A percentile compares a stretch with the other conserved stretches of the same genome.
Conservation (phyloP, 2,888 invertebrate species). For the Alitta virens region DNA sequence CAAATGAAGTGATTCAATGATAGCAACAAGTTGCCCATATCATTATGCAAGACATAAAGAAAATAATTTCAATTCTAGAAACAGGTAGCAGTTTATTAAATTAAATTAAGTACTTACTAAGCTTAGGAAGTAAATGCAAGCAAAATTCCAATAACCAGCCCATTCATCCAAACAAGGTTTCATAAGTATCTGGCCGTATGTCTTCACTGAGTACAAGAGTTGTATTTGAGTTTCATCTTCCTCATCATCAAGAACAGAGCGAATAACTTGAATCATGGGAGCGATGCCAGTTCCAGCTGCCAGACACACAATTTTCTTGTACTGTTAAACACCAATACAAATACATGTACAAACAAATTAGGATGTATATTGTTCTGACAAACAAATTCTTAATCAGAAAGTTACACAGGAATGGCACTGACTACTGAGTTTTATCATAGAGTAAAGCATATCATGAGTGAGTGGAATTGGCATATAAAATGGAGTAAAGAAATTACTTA, state of each 20-base stretch:
- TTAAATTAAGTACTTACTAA: background rate
- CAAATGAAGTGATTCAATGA: background rate
- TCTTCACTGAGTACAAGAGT: constrained; percentile 67
- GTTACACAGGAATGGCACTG: no score
- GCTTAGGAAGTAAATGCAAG: constrained; percentile 65
- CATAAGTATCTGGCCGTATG: constrained; percentile 64
- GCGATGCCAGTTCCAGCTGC: constrained; percentile 77
- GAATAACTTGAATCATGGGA: constrained; percentile 68
- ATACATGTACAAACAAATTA: no score
- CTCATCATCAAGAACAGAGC: constrained; percentile 66
- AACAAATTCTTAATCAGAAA: no score
- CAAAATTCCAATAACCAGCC: constrained; percentile 73
- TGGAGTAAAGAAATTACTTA: no score
- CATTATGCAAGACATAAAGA: background rate
- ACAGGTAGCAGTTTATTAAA: no score
- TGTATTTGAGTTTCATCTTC: constrained; percentile 67
- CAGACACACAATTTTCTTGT: constrained; percentile 54
- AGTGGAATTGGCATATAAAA: no score
- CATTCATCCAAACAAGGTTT: constrained; percentile 65
- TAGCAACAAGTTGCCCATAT: background rate
- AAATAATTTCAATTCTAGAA: background rate
- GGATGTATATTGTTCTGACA: no score
- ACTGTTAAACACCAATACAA: constrained; percentile 28
- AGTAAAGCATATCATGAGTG: no score
- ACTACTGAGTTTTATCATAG: no score